Base-by-base conservation (phyloP, 30 jellyfish, hydroid and myxozoan genomes). In the Aurelia sp. region DNA sequence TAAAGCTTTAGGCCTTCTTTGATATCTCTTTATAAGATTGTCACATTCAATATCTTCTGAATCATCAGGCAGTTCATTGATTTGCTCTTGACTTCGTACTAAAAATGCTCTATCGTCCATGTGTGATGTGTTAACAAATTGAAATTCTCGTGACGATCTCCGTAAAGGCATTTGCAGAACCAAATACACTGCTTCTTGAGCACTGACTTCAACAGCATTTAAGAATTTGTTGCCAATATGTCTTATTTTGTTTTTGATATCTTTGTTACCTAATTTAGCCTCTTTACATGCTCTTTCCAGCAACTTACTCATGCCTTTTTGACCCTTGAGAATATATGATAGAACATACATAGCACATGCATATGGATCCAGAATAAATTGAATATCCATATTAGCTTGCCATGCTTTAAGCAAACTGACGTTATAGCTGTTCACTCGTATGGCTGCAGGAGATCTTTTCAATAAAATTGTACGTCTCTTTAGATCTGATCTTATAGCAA, bases 131-230 rank as follows among this genome's bases (percentile, higher is more conserved):
- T 78, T 78, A 1, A 78, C 41, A 38, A 78, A 78, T 82, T 78
- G 80, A 13, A 78, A n/a, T 18, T 57, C 57, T 22, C 89, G 60
- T 11, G 89, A 78, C 1, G 89, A 57, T 78, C 80, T 78, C 35
- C 50, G 50, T 38, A 38, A 38, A 38, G 50, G 50, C 50, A 38
- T 38, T 4, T 38, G 50, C 50, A 38, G 27, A 15, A 60, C 27
- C 27, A 55, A 35, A 40, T 78, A 78, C 13, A 78, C 84, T 55
- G 89, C 80, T 61, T 78, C 89, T 27, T 78, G 89, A 0, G 89
- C 89, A 78, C 89, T 78, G 51, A 78, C 35, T 5, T 78, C 89
- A 13, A 63, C 80, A 4, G 50, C 50, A 38, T 38, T 38, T 38
- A 38, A 38, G 50, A 38, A 38, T 38, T 38, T 38, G 50, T 38